Conservation (phyloP, 2,113 vertebrate species). For the Excalfactoria chinensis region DNA sequence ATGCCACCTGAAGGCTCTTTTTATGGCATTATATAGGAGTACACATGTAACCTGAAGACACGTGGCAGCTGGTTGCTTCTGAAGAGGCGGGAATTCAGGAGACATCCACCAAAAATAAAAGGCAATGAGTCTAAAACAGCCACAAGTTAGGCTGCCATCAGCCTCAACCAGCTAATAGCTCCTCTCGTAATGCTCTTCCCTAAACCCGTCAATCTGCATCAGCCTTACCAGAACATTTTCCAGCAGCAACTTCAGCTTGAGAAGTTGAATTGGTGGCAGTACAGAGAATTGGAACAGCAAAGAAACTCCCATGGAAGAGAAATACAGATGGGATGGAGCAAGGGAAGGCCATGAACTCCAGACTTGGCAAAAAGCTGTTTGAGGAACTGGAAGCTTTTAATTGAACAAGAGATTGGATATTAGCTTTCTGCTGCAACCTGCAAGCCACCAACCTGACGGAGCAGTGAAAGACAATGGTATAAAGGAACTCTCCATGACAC, state of each 20-base stretch:
- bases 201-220: background rate
- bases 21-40: slow-evolving; percentile 22
- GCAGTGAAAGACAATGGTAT: rapidly evolving
- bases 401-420: rapidly evolving
- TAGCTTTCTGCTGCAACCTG: background rate
- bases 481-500: background rate
- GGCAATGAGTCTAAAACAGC: background rate
- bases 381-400: background rate
- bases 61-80: background rate
- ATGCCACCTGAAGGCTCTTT: slow-evolving; percentile 36
- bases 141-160: background rate
- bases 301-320: background rate
- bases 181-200: rapidly evolving
- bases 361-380: background rate
- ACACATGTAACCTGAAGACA: slow-evolving; percentile 28
- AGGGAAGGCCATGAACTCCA: background rate
- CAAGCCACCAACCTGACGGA: background rate
- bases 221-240: background rate
- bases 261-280: background rate
- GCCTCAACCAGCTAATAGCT: background rate
- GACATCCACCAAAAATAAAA: background rate
- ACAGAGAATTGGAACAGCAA: background rate
- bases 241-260: rapidly evolving
- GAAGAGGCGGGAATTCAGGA: background rate
- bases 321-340: background rate